phyloP scores from a whole-genome alignment of 2,113 vertebrate genomes.

The Xenopus borealis region DNA sequence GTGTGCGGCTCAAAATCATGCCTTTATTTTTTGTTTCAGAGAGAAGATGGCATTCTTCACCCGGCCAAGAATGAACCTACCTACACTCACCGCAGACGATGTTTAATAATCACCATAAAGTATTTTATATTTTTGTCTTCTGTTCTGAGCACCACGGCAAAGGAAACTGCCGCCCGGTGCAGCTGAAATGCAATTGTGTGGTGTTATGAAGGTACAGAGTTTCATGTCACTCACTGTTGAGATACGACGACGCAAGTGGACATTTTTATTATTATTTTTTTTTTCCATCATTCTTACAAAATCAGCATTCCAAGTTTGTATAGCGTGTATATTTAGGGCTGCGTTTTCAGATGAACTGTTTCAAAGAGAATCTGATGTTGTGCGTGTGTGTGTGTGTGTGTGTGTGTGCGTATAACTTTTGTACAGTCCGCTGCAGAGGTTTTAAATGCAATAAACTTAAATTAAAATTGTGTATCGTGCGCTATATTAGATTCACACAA shows the following conservation, averaged over 20 bases:
- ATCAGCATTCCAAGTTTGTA: slow-evolving; percentile 76
- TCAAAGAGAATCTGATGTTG: slow-evolving; percentile 49
- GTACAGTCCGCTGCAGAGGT: slow-evolving; percentile 71
- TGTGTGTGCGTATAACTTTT: slow-evolving; percentile 61
- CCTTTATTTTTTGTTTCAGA: slow-evolving; percentile 59
- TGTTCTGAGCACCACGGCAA: slow-evolving; percentile 56
- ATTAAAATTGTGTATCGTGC: slow-evolving; percentile 46
- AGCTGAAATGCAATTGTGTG: slow-evolving; percentile 67
- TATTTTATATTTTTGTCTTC: slow-evolving; percentile 59
- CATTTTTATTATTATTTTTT: slow-evolving; percentile 54
- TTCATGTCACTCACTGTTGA: slow-evolving; percentile 56
- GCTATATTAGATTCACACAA: too few relatives aligned
- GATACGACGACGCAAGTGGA: too few relatives aligned
- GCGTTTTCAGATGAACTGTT: slow-evolving; percentile 71
- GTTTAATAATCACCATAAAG: slow-evolving; percentile 72
- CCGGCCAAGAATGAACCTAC: slow-evolving; percentile 81
- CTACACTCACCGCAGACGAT: slow-evolving; percentile 82
- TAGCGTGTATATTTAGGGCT: slow-evolving; percentile 81
- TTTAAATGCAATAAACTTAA: slow-evolving; percentile 67
- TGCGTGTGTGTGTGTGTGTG: slow-evolving; percentile 59
- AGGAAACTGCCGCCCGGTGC: slow-evolving; percentile 53
- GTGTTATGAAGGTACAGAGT: slow-evolving; percentile 71
- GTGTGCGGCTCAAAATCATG: too few relatives aligned
- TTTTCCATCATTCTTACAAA: slow-evolving; percentile 61
- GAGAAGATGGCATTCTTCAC: slow-evolving; percentile 99